A percentile compares a stretch with the other conserved stretches of the same genome.
These are phyloP conservation scores for Ligdia adustata DNA, from an alignment of 2,888 invertebrate species.

Conservation along the genomic window DNA sequence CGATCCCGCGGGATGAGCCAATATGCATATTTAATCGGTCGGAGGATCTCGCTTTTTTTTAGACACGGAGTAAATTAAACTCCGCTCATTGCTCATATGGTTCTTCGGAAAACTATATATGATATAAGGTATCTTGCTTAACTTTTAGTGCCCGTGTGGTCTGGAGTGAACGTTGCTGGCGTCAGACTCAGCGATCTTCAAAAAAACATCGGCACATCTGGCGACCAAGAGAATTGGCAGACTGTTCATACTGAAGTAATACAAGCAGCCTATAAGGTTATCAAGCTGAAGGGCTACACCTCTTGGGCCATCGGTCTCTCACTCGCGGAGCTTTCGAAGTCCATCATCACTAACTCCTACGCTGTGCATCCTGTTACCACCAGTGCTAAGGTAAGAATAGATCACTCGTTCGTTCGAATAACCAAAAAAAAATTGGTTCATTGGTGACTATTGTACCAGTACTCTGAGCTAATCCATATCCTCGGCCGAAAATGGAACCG, in stretches of 20 bases:
- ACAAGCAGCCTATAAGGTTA: slow-evolving; percentile 94
- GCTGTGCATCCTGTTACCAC: slow-evolving; percentile 92
- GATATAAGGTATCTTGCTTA: no score
- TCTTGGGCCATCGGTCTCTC: slow-evolving; percentile 96
- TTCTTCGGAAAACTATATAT: no score
- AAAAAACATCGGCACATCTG: slow-evolving; percentile 87
- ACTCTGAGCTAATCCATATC: no score
- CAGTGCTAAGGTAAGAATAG: slow-evolving; percentile 86
- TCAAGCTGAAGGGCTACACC: slow-evolving; percentile 94
- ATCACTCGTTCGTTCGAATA: no score
- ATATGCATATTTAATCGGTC: no score
- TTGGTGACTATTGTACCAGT: no score
- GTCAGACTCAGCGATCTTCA: slow-evolving; percentile 92
- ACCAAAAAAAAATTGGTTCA: no score
- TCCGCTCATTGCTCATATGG: no score
- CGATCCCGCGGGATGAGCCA: no score
- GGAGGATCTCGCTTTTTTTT: no score
- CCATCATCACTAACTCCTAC: slow-evolving; percentile 89
- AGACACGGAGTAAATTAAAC: no score
- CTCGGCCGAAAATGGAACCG: no score
- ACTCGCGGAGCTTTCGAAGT: slow-evolving; percentile 87
- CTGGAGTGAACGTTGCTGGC: slow-evolving; percentile 96
- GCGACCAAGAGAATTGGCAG: slow-evolving; percentile 91
- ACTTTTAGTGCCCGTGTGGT: slow-evolving; percentile 95
- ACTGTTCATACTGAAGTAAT: slow-evolving; percentile 92